Conservation (phyloP, 2,113 vertebrate genomes). For the Gulo gulo region DNA sequence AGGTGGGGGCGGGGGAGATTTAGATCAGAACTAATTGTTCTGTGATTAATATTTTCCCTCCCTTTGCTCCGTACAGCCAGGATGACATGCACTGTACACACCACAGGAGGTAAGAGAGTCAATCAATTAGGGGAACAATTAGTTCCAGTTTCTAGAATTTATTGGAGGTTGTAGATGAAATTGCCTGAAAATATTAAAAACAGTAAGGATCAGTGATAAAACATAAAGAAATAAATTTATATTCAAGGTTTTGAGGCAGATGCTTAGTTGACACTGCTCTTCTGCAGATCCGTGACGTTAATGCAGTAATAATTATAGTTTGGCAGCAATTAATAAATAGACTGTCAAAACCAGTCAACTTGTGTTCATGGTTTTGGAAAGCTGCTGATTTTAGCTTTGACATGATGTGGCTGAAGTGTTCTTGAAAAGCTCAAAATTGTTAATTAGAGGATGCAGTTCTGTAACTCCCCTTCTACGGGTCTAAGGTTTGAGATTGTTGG, state of each 20-base stretch:
- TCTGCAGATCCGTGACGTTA: conserved; percentile 53
- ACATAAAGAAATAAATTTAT: conserved; percentile 65
- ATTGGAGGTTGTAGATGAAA: conserved; percentile 68
- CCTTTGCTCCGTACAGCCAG: conserved; percentile 41
- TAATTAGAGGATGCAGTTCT: conserved; percentile 42
- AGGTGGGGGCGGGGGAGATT: conserved; percentile 32
- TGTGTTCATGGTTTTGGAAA: conserved; percentile 43
- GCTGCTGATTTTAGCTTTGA: conserved; percentile 58
- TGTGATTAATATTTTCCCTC: conserved; percentile 76
- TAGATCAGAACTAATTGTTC: conserved; percentile 77
- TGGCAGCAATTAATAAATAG: conserved; percentile 74
- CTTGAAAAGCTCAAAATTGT: conserved; percentile 47
- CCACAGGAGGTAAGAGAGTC: conserved; percentile 68
- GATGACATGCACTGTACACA: conserved; percentile 62
- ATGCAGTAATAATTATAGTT: conserved; percentile 68
- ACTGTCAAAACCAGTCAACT: conserved; percentile 64
- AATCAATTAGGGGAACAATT: conserved; percentile 80
- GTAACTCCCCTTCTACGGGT: background rate
- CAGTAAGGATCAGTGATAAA: conserved; percentile 60
- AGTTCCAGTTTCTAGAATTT: conserved; percentile 77
- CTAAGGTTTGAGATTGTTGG: background rate
- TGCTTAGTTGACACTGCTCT: background rate
- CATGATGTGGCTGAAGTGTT: conserved; percentile 35
- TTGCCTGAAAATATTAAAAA: conserved; percentile 69
- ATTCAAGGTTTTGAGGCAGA: conserved; percentile 37